phyloP scores from a whole-genome alignment of 2,113 vertebrate genomes.

The Ceuthmochares aereus region DNA sequence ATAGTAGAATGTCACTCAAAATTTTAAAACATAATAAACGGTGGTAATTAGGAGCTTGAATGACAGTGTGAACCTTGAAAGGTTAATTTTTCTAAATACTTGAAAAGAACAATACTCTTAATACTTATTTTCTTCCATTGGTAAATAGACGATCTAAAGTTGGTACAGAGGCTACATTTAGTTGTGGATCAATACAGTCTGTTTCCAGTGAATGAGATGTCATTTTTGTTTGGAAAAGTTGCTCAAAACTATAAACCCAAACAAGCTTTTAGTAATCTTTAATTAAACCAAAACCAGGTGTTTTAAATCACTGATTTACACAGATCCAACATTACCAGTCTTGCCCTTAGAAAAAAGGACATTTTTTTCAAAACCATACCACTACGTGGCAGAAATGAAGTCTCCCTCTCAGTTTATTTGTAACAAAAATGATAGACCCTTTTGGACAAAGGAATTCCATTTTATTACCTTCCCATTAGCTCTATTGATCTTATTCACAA shows the following conservation, averaged over 20 bases:
- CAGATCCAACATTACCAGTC: background rate
- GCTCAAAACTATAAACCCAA: background rate
- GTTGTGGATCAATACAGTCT: background rate
- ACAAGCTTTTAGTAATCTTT: background rate
- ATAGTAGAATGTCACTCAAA: background rate
- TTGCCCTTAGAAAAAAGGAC: background rate
- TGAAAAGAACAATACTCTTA: background rate
- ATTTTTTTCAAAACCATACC: background rate
- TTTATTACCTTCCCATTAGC: constrained; percentile 94
- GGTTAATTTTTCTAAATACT: background rate
- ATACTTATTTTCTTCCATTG: background rate
- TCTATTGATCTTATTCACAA: constrained; percentile 97
- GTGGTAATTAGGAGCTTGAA: background rate
- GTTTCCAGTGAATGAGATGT: background rate
- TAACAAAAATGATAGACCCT: background rate
- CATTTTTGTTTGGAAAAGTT: background rate
- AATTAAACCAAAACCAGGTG: background rate
- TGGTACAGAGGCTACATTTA: background rate
- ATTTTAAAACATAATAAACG: background rate
- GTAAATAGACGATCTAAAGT: background rate
- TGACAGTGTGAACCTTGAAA: background rate
- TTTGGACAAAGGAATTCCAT: background rate
- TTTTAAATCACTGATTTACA: background rate
- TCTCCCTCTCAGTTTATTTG: background rate
- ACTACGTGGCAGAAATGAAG: background rate